These are phyloP conservation scores for Rhynchonema sp. DNA, from an alignment of 2,888 invertebrate genomes.

Conservation along the genomic window DNA sequence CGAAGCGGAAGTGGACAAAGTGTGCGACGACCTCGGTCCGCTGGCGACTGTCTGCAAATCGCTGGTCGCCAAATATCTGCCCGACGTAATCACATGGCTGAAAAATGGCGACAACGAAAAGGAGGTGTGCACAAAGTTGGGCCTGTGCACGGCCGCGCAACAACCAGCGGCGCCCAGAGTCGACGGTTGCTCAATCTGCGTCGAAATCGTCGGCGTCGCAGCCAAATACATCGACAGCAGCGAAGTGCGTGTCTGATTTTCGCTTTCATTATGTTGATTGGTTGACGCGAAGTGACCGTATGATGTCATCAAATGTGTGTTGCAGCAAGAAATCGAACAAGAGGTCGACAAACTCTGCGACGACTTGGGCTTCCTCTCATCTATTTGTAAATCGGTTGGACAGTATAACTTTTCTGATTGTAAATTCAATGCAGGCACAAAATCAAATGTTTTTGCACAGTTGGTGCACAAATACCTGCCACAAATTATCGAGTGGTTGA, in stretches of 20 bases:
- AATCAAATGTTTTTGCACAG: no score
- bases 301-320: background rate
- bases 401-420: no score
- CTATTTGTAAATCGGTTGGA: background rate
- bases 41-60: background rate
- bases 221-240: background rate
- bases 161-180: background rate
- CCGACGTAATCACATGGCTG: background rate
- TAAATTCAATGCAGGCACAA: no score
- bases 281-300: no score
- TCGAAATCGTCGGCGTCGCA: background rate
- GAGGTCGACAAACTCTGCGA: background rate
- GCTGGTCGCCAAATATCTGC: background rate
- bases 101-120: background rate
- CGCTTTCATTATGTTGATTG: no score
- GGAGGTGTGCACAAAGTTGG: background rate
- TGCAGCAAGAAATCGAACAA: background rate
- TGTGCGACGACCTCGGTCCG: background rate
- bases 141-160: background rate
- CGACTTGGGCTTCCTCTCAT: background rate
- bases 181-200: background rate
- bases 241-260: background rate
- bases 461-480: background rate
- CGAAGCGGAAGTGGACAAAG: background rate
- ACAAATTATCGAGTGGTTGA: background rate